Percentiles rank a stretch among this genome's conserved stretches.
These are phyloP conservation scores for Meloidogyne floridensis DNA, from an alignment of 1,140 invertebrate genomes.

Conservation along the genomic window DNA sequence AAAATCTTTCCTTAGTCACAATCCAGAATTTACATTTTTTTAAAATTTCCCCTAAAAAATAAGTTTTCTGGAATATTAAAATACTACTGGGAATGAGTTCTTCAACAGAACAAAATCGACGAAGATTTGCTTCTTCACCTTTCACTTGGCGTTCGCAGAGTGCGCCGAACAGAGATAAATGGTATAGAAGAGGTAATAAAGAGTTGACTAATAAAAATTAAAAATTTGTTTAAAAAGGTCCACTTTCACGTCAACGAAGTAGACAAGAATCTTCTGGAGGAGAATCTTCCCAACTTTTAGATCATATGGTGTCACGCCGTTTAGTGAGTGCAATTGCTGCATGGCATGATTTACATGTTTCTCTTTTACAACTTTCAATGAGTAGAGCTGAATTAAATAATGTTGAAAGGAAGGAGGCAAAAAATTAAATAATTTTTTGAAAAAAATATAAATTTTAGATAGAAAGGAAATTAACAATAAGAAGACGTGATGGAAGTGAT, in stretches of 20 bases:
- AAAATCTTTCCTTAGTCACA: background rate
- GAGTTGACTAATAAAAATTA: background rate
- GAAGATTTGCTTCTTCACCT: slow-evolving; percentile 1
- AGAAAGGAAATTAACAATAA: slow-evolving; percentile 9
- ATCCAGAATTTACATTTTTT: background rate
- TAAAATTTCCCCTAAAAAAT: too few species aligned
- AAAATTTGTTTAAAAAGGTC: background rate
- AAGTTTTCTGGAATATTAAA: background rate
- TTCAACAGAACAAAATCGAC: slow-evolving; percentile 8
- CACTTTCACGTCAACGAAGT: slow-evolving; percentile 7
- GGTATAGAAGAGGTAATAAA: slow-evolving; percentile 52
- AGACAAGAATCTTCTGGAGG: slow-evolving; percentile 36
- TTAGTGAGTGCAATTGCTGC: slow-evolving; percentile 63
- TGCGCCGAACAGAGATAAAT: slow-evolving; percentile 57
- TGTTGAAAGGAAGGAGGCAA: background rate
- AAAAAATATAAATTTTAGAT: background rate
- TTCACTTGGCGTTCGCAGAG: slow-evolving; percentile 49
- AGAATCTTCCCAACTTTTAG: slow-evolving; percentile 48
- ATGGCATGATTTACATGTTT: slow-evolving; percentile 63
- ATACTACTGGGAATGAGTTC: background rate
- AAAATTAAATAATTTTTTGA: background rate
- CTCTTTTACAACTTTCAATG: slow-evolving; percentile 55
- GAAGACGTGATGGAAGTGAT: background rate
- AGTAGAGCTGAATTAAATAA: slow-evolving; percentile 22
- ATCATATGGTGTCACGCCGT: slow-evolving; percentile 53